Base-by-base conservation (phyloP, 1,140 invertebrate species). In the Lasaia peninsularis region DNA sequence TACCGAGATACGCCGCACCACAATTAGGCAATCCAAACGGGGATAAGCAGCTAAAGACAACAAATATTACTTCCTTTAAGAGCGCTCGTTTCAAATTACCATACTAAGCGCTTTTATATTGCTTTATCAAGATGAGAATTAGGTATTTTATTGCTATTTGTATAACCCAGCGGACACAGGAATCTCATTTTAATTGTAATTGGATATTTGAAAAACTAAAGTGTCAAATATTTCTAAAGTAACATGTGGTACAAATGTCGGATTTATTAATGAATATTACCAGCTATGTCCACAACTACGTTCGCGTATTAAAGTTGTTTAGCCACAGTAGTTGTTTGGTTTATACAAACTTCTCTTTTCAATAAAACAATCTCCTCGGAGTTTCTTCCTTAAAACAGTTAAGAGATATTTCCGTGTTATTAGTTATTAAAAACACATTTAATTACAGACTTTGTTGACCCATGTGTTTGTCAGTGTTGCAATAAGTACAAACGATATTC, bases 61-160 rank as follows among this genome's bases (percentile, higher is more conserved):
- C 69, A 84, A 84, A 84, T 72, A 76, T 21, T 69, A 71, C 72
- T 73, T 77, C 72, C 78, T 75, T 73, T 58, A 65, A 64, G 76
- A 65, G 67, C 76, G 68, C 35, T 70, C 75, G 72, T 56, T 63
- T 44, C 18, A 44, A 14, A 44, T 44, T 44, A 44, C 16, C 37
- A 44, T 44, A 44, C 14, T 44, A 44, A 44, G 16, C 37, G 37
- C 18, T 44, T 56, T 44, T 60, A 59, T 65, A 65, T 65, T 56
- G 65, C 60, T 62, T 51, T 55, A 59, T 53, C 21, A 34, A 52
- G 54, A 44, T 52, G 28, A 8, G 37, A 56, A 44, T 16, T 31
- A 51, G 56, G 21, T 60, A 60, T 55, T 44, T 44, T 44, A 44
- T 44, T 14, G 14, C 16, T 28, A 18, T 44, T 44, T 44, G 18